Conservation (phyloP, 1,140 invertebrate species). For the Diachasmimorpha longicaudata region DNA sequence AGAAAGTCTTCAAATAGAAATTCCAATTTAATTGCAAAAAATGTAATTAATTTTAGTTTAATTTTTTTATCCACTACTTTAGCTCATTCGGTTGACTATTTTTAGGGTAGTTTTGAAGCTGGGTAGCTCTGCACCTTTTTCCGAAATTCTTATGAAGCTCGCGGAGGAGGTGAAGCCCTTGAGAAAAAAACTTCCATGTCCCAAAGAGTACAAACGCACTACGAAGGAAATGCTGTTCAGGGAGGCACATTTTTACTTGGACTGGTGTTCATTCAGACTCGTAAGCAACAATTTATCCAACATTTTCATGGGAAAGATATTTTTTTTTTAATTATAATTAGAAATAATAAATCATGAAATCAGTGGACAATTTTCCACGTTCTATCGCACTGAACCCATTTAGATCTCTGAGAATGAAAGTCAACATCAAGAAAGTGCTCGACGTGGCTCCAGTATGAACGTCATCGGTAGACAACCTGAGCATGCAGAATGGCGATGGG, state of each 20-base stretch:
- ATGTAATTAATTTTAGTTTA: too few species aligned
- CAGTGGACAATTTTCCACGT: too few species aligned
- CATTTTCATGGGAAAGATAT: too few species aligned
- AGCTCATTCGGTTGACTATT: not conserved
- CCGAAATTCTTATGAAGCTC: conserved; percentile 73
- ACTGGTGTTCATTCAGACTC: conserved; percentile 89
- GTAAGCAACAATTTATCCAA: conserved; percentile 58
- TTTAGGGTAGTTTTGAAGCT: conserved; percentile 81
- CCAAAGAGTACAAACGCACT: conserved; percentile 81
- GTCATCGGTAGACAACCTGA: conserved; percentile 50
- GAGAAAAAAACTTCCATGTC: conserved; percentile 76
- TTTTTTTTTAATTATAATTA: too few species aligned
- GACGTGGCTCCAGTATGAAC: conserved; percentile 52
- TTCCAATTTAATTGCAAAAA: too few species aligned
- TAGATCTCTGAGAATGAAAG: conserved; percentile 47
- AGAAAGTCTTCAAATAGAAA: too few species aligned
- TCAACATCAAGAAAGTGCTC: conserved; percentile 45
- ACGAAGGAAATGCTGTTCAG: conserved; percentile 84
- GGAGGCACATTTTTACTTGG: conserved; percentile 76
- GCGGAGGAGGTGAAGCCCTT: conserved; percentile 84
- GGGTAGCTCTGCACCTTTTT: conserved; percentile 78
- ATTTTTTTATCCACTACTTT: not conserved
- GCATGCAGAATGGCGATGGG: conserved; percentile 62
- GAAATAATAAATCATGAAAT: too few species aligned
- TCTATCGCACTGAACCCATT: too few species aligned